Conservation (phyloP, 2,888 invertebrate species). For the Apamea monoglypha region DNA sequence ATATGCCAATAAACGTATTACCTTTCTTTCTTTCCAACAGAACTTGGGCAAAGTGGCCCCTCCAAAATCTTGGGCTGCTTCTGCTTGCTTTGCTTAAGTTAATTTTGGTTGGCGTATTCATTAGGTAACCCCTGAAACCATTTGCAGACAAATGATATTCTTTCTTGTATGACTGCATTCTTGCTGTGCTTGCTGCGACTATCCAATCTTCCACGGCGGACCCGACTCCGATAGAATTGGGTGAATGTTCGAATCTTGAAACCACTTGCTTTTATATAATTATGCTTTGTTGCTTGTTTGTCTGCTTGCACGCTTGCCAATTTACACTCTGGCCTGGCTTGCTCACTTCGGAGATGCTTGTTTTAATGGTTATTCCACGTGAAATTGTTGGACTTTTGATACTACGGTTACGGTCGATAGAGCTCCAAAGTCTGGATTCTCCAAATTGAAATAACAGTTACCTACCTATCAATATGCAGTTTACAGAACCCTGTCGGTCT, state of each 20-base stretch:
- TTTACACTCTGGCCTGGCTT: background rate
- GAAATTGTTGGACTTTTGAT: background rate
- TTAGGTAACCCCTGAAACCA: slow-evolving; percentile 1
- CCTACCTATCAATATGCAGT: background rate
- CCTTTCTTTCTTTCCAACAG: background rate
- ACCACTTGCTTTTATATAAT: background rate
- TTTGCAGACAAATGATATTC: background rate
- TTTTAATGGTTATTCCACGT: background rate
- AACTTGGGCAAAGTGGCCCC: background rate
- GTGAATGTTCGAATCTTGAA: background rate
- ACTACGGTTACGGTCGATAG: background rate
- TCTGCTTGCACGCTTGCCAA: background rate
- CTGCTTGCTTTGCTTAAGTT: background rate
- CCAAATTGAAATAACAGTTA: background rate
- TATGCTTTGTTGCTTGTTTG: background rate
- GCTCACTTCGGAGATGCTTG: background rate
- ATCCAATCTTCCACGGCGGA: background rate
- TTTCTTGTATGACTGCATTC: background rate
- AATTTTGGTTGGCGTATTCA: background rate
- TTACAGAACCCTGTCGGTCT: background rate
- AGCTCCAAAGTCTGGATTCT: background rate
- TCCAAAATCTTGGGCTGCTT: background rate
- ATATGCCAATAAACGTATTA: background rate
- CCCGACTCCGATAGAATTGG: background rate
- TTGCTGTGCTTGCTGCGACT: background rate